Base-by-base conservation (phyloP, 2,888 invertebrate species). In the Teinopalpus imperialis region DNA sequence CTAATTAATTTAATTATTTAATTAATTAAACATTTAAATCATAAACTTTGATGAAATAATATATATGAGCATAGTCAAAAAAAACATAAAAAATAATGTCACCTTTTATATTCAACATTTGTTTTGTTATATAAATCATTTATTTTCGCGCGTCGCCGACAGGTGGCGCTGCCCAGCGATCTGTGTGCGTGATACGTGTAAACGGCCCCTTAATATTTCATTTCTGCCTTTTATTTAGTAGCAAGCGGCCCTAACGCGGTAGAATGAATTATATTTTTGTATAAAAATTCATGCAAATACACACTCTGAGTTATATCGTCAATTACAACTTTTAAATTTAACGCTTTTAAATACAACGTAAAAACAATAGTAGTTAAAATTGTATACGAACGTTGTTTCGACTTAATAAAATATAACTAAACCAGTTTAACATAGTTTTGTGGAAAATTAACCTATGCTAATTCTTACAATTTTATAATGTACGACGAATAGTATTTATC, bases 131-230 rank as follows among this genome's bases (percentile, higher is more conserved):
- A 54, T 65, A 51, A 43, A 56, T 70, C 63, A 72, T 75, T 80
- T 77, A 80, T 81, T 74, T 69, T 64, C 68, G 57, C 72, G 55
- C 64, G 66, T 69, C 73, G 73, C 44, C 76, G 80, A 75, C 81
- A 86, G 82, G 81, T 86, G 85, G 79, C 78, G 73, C 66, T 63
- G 66, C 53, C 63, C 56, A 61, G 52, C 72, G 73, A 74, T 73
- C 65, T 56, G 68, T 51, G 69, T 66, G 52, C 62, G 68, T 69
- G 76, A 74, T 81, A 74, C 68, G 73, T 74, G 73, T 76, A 70
- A 75, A 76, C 74, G 69, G 71, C 64, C 79, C 69, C 63, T 74
- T 73, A 68, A 78, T 75, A 79, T 72, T 76, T 78, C 73, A 78
- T 48, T 43, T 44, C n/a, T 5, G 37, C 20, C 31, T 37, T 32